phyloP scores from a whole-genome alignment of 2,888 invertebrate species.

The Pammene aurita region DNA sequence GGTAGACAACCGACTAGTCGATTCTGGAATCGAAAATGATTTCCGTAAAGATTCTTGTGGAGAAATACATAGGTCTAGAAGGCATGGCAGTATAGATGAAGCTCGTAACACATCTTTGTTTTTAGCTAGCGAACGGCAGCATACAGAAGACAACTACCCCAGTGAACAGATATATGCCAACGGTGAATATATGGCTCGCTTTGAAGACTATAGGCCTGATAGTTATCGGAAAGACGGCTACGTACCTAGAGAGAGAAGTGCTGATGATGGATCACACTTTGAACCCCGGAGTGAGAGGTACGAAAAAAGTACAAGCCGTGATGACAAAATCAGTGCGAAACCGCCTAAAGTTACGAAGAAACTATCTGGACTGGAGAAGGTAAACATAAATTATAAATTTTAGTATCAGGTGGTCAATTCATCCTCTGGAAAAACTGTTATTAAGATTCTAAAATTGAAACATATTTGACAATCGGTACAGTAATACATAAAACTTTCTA shows the following conservation, averaged over 20 bases:
- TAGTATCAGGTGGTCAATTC: neutral
- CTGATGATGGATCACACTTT: constrained; percentile 87
- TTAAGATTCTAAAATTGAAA: neutral
- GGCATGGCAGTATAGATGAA: constrained; percentile 87
- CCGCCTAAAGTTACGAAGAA: constrained; percentile 86
- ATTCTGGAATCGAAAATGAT: constrained; percentile 92
- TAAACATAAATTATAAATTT: constrained; percentile 52
- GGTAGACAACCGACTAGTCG: constrained; percentile 86
- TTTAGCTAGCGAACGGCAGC: constrained; percentile 88
- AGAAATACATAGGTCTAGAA: constrained; percentile 71
- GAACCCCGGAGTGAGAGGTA: constrained; percentile 85
- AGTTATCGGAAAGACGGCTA: constrained; percentile 68
- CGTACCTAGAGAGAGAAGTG: constrained; percentile 78
- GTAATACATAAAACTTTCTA: constrained; percentile 20
- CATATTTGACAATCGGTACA: neutral
- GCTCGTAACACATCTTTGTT: constrained; percentile 86
- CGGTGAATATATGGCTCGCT: constrained; percentile 70
- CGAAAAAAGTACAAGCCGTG: constrained; percentile 77
- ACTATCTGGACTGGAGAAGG: constrained; percentile 88
- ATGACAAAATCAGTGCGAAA: constrained; percentile 80
- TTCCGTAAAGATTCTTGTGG: constrained; percentile 88
- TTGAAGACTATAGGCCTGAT: constrained; percentile 67
- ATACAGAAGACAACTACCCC: constrained; percentile 86
- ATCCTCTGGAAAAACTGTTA: neutral
- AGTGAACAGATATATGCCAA: constrained; percentile 77